These are phyloP conservation scores for Mimas tiliae DNA, from an alignment of 2,888 invertebrate species.

Conservation along the genomic window DNA sequence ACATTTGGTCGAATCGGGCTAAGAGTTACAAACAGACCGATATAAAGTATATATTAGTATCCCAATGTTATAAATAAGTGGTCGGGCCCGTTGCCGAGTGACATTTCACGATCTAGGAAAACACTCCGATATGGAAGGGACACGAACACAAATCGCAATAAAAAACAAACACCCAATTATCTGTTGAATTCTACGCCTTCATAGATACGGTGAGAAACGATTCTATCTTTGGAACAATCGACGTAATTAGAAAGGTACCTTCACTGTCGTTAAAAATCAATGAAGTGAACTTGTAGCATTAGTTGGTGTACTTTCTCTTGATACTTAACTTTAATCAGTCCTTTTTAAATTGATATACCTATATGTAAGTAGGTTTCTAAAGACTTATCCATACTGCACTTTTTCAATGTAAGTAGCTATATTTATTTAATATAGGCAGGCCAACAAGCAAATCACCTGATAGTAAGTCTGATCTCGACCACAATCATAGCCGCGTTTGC, in stretches of 20 bases:
- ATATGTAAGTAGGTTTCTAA: neutral
- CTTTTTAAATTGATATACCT: neutral
- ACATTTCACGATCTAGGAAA: conserved; percentile 69
- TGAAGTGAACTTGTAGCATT: conserved; percentile 29
- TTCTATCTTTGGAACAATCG: conserved; percentile 36
- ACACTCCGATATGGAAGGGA: conserved; percentile 50
- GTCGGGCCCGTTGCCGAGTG: conserved; percentile 37
- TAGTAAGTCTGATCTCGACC: too few relatives aligned
- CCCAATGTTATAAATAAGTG: conserved; percentile 41
- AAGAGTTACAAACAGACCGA: conserved; percentile 19
- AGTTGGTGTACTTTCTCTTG: conserved; percentile 21
- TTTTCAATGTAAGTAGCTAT: neutral
- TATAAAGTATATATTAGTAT: conserved; percentile 37
- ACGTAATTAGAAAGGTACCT: conserved; percentile 37
- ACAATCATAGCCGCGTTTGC: too few relatives aligned
- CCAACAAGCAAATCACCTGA: too few relatives aligned
- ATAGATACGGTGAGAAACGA: conserved; percentile 36
- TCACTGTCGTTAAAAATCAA: conserved; percentile 32
- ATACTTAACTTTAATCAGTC: conserved; percentile 1
- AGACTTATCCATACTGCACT: neutral
- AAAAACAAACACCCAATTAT: conserved; percentile 57
- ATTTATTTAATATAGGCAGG: too few relatives aligned
- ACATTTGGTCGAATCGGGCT: too few relatives aligned
- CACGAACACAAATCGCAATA: conserved; percentile 47
- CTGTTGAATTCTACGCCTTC: conserved; percentile 39